A percentile compares a stretch with the other conserved stretches of the same genome.
phyloP scores from a whole-genome alignment of 2,797 vertebrate genomes.

The Dermochelys coriacea region DNA sequence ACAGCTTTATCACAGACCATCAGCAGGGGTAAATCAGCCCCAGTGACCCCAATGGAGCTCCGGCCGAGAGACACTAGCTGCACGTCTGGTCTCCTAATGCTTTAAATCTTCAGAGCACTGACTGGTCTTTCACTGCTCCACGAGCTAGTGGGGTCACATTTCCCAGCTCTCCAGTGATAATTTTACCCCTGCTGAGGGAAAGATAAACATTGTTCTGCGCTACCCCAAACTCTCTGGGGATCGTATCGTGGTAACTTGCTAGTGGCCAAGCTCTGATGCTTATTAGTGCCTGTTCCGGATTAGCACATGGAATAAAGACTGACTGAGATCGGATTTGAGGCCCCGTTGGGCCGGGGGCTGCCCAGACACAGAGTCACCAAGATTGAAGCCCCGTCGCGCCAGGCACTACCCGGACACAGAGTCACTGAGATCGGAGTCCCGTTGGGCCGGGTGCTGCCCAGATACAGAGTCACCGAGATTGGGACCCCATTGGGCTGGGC shows the following conservation, averaged over 20 bases:
- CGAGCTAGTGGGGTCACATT: background rate
- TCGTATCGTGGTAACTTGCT: background rate
- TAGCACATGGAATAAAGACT: background rate
- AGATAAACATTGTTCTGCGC: background rate
- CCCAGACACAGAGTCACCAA: background rate
- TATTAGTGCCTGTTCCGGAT: background rate
- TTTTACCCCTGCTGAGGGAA: background rate
- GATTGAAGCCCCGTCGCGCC: too few relatives aligned
- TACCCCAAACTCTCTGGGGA: background rate
- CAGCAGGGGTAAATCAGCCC: too few relatives aligned
- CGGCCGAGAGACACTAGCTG: background rate
- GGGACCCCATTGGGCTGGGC: background rate
- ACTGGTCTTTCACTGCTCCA: background rate
- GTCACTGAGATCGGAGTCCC: background rate
- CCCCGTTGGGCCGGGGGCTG: rapidly evolving
- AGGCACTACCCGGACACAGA: background rate
- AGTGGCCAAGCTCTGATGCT: too few relatives aligned
- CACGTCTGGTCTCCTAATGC: background rate
- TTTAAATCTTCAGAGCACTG: background rate
- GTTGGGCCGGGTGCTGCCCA: background rate
- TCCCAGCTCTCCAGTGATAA: background rate
- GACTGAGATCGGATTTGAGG: background rate
- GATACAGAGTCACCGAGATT: background rate
- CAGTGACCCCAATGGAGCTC: background rate
- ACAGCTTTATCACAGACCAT: too few relatives aligned